Evolutionary conservation across 2,797 vertebrate species (phyloP).

Genomic region (Darevskia nairensis): DNA sequence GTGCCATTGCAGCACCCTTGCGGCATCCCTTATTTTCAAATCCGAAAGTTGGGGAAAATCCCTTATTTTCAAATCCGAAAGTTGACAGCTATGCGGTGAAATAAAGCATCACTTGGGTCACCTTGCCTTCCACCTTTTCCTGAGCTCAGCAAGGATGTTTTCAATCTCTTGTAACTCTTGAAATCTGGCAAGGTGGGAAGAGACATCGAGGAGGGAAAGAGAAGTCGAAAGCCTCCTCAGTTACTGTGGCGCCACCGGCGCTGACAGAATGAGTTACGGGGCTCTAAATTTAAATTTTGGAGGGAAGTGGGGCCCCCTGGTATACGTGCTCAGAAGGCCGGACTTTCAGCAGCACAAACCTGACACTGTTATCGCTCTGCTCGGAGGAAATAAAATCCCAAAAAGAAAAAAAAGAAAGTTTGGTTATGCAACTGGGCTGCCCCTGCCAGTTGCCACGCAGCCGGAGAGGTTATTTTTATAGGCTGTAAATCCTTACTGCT

Average conservation of each 20-base stretch:
- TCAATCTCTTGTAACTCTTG: too few species aligned
- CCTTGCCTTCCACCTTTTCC: background rate
- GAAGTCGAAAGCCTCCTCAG: background rate
- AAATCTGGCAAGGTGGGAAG: too few species aligned
- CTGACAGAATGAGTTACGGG: background rate
- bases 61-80: too few species aligned
- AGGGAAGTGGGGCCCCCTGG: too few species aligned
- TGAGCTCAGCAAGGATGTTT: background rate
- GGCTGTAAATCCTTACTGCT: background rate
- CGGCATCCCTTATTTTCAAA: too few species aligned
- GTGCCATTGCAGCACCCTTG: too few species aligned
- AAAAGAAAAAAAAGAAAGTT: too few species aligned
- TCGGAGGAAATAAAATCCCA: background rate
- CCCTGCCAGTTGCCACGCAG: background rate
- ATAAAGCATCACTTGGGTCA: background rate
- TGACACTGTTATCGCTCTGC: background rate
- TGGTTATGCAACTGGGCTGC: background rate
- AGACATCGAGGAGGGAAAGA: background rate
- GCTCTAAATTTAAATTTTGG: background rate
- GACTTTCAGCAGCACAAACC: background rate
- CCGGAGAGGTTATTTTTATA: background rate
- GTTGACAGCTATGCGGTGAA: too few species aligned
- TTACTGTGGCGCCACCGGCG: background rate
- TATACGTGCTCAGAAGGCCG: background rate
- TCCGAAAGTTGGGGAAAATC: too few species aligned